Conservation (phyloP, 2,113 vertebrate genomes). For the Megaleporinus macrocephalus region DNA sequence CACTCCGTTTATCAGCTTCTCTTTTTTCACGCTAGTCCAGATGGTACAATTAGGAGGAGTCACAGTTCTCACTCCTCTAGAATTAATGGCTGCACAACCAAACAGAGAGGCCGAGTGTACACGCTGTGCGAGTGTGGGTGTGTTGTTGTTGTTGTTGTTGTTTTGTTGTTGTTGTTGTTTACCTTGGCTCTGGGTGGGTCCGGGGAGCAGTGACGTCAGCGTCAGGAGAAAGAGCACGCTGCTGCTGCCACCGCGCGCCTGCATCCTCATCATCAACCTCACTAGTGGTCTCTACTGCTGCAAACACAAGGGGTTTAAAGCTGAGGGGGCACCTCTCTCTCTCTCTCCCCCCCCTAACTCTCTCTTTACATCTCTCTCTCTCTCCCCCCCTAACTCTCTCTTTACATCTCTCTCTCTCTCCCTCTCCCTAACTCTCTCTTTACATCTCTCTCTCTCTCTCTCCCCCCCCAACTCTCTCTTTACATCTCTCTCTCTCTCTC, state of each 20-base stretch:
- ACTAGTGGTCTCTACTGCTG: neutral
- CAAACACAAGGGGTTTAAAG: neutral
- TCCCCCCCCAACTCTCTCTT: no score
- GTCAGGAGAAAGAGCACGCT: slow-evolving; percentile 62
- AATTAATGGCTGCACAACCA: slow-evolving; percentile 40
- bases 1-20: neutral
- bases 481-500: no score
- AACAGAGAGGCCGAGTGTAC: slow-evolving; percentile 22
- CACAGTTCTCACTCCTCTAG: neutral
- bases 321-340: neutral
- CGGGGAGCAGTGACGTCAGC: slow-evolving; percentile 56
- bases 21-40: neutral
- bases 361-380: no score
- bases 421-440: no score
- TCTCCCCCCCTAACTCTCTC: no score
- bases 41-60: slow-evolving; percentile 28
- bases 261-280: slow-evolving; percentile 58
- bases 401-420: no score
- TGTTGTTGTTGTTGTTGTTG: neutral
- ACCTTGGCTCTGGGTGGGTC: slow-evolving; percentile 67
- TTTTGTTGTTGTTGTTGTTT: slow-evolving; percentile 59
- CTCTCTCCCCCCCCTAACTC: no score
- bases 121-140: slow-evolving; percentile 24
- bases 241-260: slow-evolving; percentile 39
- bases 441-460: no score